Evolutionary conservation across 2,113 vertebrate species (phyloP), one percentile per base, ranked within the genome.

Genomic region (Canis aureus): DNA sequence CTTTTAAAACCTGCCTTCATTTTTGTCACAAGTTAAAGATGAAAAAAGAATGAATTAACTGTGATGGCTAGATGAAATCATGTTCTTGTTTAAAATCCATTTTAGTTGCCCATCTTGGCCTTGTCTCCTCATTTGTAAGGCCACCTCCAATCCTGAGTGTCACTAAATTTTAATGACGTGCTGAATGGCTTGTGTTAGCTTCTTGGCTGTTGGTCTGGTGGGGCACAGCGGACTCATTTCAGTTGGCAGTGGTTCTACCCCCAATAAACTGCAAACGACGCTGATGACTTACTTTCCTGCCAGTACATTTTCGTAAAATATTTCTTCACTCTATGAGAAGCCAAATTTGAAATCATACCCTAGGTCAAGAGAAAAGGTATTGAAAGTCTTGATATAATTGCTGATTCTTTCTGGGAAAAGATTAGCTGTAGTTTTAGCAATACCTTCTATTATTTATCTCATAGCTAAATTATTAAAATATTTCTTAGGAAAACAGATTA

Each of bases 401-500:
- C 11, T 59, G 11, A 53, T 87, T 95, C 66, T 38, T 95, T 97
- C 3, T 59, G 57, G 78, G 67, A 97, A 90, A 85, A 11, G 67
- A 80, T 76, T 80, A 53, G 62, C 71, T 93, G 22, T 84, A 81
- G 51, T 79, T 97, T 93, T 60, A 96, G 74, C 15, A 78, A 32
- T 82, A 71, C 32, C 64, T 55, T 96, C n/a, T 59, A 59, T 80
- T 95, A 66, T 92, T 86, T 85, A 83, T 81, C 13, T 94, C 83
- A 81, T 62, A 79, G 35, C 57, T 94, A 76, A 79, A 78, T 74
- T 94, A 88, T 89, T 87, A 92, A 95, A 95, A 12, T 64, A 64
- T 76, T 95, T 82, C 12, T 82, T 62, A 25, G 66, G 86, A 94
- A 96, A 97, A 85, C 85, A 11, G 19, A 91, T 66, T 85, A 82